A percentile compares a stretch with the other conserved stretches of the same genome.
These are phyloP conservation scores for Listrodromus nycthemerus DNA, from an alignment of 2,888 invertebrate species.

Conservation along the genomic window DNA sequence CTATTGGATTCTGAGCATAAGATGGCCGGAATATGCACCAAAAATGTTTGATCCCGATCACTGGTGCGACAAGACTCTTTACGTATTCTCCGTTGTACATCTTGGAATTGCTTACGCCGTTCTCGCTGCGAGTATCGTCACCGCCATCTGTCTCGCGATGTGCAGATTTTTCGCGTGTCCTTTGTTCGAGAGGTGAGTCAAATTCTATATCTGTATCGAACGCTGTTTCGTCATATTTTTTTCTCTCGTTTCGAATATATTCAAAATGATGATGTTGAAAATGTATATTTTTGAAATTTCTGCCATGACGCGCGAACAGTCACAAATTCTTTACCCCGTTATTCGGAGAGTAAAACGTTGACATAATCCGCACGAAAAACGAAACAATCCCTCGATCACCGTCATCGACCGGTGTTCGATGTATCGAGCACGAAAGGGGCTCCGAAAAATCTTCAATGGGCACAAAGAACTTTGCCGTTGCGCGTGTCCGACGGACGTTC, in stretches of 20 bases:
- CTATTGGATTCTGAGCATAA: constrained; percentile 91
- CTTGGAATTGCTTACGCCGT: constrained; percentile 90
- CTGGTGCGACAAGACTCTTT: constrained; percentile 92
- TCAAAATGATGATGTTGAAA: no score
- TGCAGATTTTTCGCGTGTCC: constrained; percentile 91
- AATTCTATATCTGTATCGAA: not conserved
- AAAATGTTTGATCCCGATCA: constrained; percentile 91
- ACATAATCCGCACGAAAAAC: not conserved
- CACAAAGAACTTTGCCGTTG: not conserved
- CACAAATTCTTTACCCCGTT: no score
- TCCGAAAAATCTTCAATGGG: not conserved
- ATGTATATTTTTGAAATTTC: no score
- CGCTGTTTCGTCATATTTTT: not conserved
- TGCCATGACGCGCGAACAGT: no score
- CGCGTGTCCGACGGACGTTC: not conserved
- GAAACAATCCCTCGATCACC: not conserved
- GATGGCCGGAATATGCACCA: constrained; percentile 91
- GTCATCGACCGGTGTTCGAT: not conserved
- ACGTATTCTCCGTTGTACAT: constrained; percentile 91
- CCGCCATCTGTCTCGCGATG: constrained; percentile 87
- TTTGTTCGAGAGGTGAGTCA: constrained; percentile 86
- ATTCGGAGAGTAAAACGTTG: no score
- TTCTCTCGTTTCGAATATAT: no score
- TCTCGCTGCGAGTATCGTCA: constrained; percentile 86
- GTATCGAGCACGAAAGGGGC: not conserved